Conservation (phyloP, 2,888 invertebrate species). For the Meloe dianella region DNA sequence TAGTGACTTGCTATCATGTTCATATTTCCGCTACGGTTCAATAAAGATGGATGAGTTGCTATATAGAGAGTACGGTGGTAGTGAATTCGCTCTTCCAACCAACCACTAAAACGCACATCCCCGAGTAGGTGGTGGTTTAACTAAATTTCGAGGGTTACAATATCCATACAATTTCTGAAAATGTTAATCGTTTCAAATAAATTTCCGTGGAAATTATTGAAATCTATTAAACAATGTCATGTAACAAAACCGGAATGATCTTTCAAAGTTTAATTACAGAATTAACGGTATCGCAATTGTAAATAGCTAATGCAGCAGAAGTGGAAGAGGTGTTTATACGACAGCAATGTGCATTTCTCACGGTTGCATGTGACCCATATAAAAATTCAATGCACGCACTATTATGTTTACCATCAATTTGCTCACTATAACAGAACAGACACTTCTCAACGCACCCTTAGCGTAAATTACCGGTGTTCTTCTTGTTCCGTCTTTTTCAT, state of each 20-base stretch:
- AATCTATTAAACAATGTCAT: slow-evolving; percentile 3
- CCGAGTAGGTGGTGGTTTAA: not conserved
- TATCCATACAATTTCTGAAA: not conserved
- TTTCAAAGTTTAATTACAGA: slow-evolving; percentile 11
- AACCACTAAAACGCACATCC: not conserved
- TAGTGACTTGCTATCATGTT: slow-evolving; percentile 13
- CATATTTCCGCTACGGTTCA: slow-evolving; percentile 16
- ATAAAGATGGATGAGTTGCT: slow-evolving; percentile 14
- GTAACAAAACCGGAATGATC: slow-evolving; percentile 6
- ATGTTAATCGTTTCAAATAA: not conserved
- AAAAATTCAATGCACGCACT: slow-evolving; percentile 3
- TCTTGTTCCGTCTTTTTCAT: not conserved
- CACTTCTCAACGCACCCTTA: not conserved
- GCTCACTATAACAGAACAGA: not conserved
- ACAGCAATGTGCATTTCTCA: not conserved
- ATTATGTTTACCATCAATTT: slow-evolving; percentile 1
- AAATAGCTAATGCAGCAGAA: not conserved
- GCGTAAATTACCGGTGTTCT: not conserved
- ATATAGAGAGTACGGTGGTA: not conserved
- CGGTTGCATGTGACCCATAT: slow-evolving; percentile 28
- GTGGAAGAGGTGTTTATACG: not conserved
- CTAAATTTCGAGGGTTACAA: no score
- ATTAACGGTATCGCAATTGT: slow-evolving; percentile 4
- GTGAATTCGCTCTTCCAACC: not conserved
- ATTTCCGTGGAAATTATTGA: no score